A percentile compares a stretch with the other conserved stretches of the same genome.
Conservation (phyloP, 2,113 vertebrate species). For the Prinia subflava region DNA sequence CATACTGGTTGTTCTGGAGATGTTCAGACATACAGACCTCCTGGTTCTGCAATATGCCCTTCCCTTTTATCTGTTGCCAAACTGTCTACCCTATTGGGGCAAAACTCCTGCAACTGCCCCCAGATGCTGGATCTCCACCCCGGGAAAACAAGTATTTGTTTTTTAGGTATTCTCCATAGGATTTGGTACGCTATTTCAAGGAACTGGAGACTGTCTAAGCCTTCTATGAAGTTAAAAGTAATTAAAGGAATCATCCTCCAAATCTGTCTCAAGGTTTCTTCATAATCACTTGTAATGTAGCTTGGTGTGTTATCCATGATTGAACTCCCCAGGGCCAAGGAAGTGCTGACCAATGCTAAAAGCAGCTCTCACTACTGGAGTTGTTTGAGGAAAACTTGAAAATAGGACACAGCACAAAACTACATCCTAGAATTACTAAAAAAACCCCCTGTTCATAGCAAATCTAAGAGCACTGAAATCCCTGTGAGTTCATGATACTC, state of each 20-base stretch:
- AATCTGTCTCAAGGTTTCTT: neutral
- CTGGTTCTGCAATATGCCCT: neutral
- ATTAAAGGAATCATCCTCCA: neutral
- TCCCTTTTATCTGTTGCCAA: neutral
- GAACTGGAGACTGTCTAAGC: neutral
- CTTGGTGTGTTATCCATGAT: neutral
- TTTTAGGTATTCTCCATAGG: neutral
- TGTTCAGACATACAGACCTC: neutral
- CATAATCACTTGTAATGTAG: neutral
- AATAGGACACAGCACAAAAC: conserved; percentile 15
- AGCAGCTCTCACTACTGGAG: neutral
- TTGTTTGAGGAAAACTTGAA: conserved; percentile 8
- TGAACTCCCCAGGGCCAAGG: neutral
- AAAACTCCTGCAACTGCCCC: neutral
- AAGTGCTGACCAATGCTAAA: neutral
- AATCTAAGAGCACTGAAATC: neutral
- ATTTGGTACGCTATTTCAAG: neutral
- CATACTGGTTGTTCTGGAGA: neutral
- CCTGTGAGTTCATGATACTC: neutral
- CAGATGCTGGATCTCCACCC: neutral
- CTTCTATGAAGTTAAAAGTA: neutral
- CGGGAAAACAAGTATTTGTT: neutral
- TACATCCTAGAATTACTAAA: neutral
- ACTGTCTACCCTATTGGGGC: neutral
- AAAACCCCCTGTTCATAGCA: neutral